Evolutionary conservation across 2,797 vertebrate species (phyloP).

Genomic region (Crypturellus tataupa): DNA sequence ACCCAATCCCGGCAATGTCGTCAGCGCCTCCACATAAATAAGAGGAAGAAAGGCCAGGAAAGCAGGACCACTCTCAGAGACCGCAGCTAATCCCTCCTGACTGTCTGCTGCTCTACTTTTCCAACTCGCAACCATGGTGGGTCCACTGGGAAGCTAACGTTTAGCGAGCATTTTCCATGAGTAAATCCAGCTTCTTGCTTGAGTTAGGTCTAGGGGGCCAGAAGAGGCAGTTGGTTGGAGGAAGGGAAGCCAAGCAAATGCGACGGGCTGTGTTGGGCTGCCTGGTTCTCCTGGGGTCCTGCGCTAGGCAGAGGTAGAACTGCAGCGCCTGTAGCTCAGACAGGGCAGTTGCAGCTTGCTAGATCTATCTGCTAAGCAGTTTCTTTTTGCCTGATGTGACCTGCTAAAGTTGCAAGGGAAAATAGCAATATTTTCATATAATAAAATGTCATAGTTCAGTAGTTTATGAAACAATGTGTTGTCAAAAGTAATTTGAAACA

Average conservation of each 20-base stretch:
- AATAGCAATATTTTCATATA: not conserved
- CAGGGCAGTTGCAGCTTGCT: not conserved
- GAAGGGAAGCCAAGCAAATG: not conserved
- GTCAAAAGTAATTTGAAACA: conserved; percentile 2
- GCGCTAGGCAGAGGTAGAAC: not conserved
- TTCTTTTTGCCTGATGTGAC: not conserved
- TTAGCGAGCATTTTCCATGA: conserved; percentile 4
- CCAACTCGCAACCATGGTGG: conserved; percentile 92
- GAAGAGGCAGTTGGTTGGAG: not conserved
- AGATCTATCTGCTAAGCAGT: not conserved
- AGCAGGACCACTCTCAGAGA: conserved; percentile 88
- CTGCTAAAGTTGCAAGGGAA: not conserved
- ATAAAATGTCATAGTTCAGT: not conserved
- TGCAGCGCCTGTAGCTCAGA: not conserved
- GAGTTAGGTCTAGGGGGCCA: not conserved
- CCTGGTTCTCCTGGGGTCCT: not conserved
- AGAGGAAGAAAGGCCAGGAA: conserved; percentile 83
- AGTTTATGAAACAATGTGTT: not conserved
- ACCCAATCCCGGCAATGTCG: conserved; percentile 86
- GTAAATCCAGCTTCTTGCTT: conserved; percentile 6
- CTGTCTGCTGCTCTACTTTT: conserved; percentile 77
- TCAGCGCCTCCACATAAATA: conserved; percentile 89
- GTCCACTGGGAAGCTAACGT: conserved; percentile 79
- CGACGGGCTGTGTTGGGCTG: not conserved
- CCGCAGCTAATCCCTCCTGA: conserved; percentile 81